Conservation (phyloP, 2,888 invertebrate species). For the Papilio elwesi region DNA sequence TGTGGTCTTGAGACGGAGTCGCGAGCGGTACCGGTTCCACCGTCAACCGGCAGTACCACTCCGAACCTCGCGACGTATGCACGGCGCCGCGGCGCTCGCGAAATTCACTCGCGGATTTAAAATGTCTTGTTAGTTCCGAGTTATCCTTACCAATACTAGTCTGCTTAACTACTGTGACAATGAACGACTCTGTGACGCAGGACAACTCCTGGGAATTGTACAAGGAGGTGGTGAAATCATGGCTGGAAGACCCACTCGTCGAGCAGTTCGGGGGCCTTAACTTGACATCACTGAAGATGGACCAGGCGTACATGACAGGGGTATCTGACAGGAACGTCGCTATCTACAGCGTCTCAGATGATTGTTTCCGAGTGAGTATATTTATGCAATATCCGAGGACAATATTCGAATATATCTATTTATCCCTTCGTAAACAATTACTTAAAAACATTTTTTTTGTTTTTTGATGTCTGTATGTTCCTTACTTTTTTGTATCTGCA, state of each 20-base stretch:
- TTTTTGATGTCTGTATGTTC: not conserved
- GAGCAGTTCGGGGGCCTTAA: conserved; percentile 81
- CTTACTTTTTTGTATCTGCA: not conserved
- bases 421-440: not conserved
- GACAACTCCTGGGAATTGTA: conserved; percentile 75
- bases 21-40: conserved; percentile 54
- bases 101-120: conserved; percentile 29
- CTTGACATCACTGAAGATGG: conserved; percentile 84
- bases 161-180: conserved; percentile 46
- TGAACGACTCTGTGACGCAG: conserved; percentile 63
- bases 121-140: conserved; percentile 36
- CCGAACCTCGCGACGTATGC: conserved; percentile 42
- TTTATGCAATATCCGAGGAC: not conserved
- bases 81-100: conserved; percentile 40
- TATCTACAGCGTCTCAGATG: conserved; percentile 87
- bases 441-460: not conserved
- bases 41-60: conserved; percentile 47
- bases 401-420: not conserved
- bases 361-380: conserved; percentile 87
- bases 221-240: conserved; percentile 75
- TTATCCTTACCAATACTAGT: not conserved
- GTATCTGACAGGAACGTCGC: conserved; percentile 70
- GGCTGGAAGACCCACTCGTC: conserved; percentile 84
- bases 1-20: conserved; percentile 45
- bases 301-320: conserved; percentile 86